A percentile compares a stretch with the other conserved stretches of the same genome.
Conservation (phyloP, 2,888 invertebrate genomes). For the Tachystola acroxantha region DNA sequence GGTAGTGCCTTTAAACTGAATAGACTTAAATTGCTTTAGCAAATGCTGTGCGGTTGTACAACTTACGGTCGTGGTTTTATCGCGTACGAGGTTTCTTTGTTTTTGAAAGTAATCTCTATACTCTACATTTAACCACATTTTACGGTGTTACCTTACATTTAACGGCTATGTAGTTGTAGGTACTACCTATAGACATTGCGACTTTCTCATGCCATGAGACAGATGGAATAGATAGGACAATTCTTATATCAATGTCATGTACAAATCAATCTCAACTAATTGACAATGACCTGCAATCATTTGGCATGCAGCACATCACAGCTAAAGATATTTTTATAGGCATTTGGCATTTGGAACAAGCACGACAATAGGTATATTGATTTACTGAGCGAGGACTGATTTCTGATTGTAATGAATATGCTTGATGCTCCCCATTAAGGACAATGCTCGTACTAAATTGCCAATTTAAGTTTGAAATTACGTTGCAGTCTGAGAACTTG, state of each 20-base stretch:
- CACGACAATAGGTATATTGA: constrained; percentile 17
- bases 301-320: constrained; percentile 36
- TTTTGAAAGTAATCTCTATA: not conserved
- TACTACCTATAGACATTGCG: no score
- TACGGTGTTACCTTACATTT: no score
- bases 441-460: not conserved
- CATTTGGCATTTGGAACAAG: constrained; percentile 21
- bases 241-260: no score
- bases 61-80: not conserved
- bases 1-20: constrained; percentile 5
- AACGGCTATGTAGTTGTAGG: no score
- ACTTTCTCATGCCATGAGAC: no score
- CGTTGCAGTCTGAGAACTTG: not conserved
- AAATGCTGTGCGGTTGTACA: not conserved
- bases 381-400: constrained; percentile 3
- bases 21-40: constrained; percentile 8
- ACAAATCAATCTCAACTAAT: no score
- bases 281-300: constrained; percentile 43
- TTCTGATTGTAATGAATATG: constrained; percentile 3
- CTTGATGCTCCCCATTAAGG: constrained; percentile 5
- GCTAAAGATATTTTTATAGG: constrained; percentile 29
- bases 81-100: not conserved
- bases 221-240: no score
- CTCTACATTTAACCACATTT: not conserved
- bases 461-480: not conserved